A percentile compares a stretch with the other conserved stretches of the same genome.
phyloP scores from a whole-genome alignment of 2,113 vertebrate species.

The Leucoraja erinaceus region DNA sequence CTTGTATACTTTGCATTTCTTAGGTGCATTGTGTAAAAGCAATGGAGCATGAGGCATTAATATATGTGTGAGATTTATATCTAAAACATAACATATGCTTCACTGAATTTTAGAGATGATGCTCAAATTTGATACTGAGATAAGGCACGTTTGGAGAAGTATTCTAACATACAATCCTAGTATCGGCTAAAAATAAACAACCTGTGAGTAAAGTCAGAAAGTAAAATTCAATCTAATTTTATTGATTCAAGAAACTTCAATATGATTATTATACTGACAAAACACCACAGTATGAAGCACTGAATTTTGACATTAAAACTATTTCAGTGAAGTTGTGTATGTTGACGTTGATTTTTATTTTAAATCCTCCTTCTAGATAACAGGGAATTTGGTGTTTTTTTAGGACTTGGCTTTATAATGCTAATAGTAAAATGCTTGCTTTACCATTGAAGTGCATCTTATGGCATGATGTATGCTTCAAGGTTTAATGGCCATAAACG shows the following conservation, averaged over 20 bases:
- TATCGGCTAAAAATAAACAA: background rate
- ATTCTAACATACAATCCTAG: background rate
- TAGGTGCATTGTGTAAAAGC: background rate
- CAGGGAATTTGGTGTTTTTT: background rate
- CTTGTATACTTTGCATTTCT: background rate
- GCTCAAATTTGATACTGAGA: background rate
- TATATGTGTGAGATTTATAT: background rate
- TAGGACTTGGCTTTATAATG: background rate
- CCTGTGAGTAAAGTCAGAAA: background rate
- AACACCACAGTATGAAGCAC: background rate
- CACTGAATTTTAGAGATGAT: background rate
- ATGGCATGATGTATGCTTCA: background rate
- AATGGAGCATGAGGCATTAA: background rate
- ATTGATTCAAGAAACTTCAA: background rate
- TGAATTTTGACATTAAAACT: background rate
- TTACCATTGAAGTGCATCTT: background rate
- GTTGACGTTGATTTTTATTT: background rate
- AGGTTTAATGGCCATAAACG: background rate
- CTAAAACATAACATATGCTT: background rate
- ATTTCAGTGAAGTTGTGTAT: background rate
- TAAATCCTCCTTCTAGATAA: background rate
- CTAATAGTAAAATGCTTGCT: background rate
- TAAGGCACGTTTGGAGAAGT: background rate
- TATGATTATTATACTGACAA: background rate
- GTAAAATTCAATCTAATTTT: background rate